Conservation (phyloP, 2,113 vertebrate species). For the Actinemys pallida region DNA sequence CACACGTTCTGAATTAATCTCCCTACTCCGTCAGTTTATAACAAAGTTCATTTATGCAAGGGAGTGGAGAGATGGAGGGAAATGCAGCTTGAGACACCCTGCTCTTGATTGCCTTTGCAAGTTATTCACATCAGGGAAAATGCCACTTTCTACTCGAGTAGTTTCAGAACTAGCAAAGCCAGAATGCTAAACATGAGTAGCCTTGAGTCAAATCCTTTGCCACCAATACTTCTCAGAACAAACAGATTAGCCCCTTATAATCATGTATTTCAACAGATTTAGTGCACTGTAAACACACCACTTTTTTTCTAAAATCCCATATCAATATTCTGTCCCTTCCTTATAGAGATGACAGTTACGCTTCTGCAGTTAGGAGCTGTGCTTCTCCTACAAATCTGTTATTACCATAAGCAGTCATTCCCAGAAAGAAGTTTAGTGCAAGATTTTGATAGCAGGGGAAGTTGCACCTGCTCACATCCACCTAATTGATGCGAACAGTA, state of each 20-base stretch:
- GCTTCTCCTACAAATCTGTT: neutral
- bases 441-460: neutral
- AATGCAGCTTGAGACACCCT: constrained; percentile 26
- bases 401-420: neutral
- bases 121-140: constrained; percentile 38
- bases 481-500: fast-evolving
- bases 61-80: neutral
- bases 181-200: neutral
- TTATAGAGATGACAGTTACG: neutral
- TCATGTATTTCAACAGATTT: constrained; percentile 38
- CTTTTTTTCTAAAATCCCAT: neutral
- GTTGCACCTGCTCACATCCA: neutral
- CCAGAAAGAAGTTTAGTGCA: neutral
- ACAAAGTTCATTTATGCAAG: constrained; percentile 65
- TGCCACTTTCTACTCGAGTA: neutral
- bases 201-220: constrained; percentile 21
- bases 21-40: constrained; percentile 38
- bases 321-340: neutral
- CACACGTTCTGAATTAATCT: constrained; percentile 72
- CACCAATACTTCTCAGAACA: constrained; percentile 33
- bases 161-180: neutral
- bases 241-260: constrained; percentile 5
- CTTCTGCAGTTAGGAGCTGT: neutral
- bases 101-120: constrained; percentile 27
- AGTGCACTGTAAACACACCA: constrained; percentile 5